phyloP scores from a whole-genome alignment of 1,140 invertebrate genomes.

The Trinorchestia longiramus region DNA sequence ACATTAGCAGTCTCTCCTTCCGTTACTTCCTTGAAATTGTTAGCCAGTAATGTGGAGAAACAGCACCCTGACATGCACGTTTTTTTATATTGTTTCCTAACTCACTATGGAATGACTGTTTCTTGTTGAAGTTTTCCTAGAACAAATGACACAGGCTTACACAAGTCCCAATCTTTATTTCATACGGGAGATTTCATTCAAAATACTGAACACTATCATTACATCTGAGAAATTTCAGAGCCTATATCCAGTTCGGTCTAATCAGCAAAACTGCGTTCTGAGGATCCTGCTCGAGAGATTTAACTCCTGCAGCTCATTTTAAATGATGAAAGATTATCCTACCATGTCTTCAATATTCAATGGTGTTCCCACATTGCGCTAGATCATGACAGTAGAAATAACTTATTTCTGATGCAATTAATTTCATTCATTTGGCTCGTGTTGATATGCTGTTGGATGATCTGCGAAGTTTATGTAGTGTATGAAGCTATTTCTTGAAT shows the following conservation, averaged over 20 bases:
- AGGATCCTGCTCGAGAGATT: neutral
- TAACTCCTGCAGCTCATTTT: neutral
- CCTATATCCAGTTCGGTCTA: neutral
- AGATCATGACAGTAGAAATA: neutral
- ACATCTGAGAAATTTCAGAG: neutral
- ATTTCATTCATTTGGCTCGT: neutral
- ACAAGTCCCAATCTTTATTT: neutral
- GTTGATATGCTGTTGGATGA: neutral
- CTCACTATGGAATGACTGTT: neutral
- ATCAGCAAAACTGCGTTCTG: neutral
- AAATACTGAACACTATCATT: neutral
- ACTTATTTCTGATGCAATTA: neutral
- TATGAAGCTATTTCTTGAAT: neutral
- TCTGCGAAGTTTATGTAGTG: neutral
- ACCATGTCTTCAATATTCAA: neutral
- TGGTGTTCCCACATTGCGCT: neutral
- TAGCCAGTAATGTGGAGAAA: neutral
- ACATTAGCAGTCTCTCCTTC: neutral
- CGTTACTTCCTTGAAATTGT: neutral
- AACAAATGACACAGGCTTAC: neutral
- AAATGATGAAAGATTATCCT: neutral
- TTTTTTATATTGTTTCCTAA: neutral
- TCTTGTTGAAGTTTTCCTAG: neutral
- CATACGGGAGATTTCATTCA: neutral
- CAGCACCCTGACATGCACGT: neutral